A percentile compares a stretch with the other conserved stretches of the same genome.
phyloP scores from a whole-genome alignment of 1,140 invertebrate species.

The Nymphalis io region DNA sequence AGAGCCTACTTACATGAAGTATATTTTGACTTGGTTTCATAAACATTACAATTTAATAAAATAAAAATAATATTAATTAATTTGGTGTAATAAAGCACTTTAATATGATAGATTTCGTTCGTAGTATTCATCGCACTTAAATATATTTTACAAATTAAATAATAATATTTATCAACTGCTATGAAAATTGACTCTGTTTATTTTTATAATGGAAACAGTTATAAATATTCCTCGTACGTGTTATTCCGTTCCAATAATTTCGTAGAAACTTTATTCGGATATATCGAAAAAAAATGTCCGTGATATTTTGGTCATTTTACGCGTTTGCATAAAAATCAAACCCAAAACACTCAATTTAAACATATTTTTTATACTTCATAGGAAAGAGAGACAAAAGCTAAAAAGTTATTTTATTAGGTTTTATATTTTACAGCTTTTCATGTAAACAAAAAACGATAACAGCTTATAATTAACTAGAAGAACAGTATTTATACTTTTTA shows the following conservation, averaged over 20 bases:
- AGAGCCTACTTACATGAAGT: no score
- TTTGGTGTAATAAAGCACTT: no score
- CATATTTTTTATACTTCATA: not conserved
- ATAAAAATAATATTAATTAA: no score
- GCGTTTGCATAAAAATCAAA: not conserved
- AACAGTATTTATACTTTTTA: no score
- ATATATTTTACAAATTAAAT: not conserved
- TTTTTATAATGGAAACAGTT: constrained; percentile 25
- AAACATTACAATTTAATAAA: no score
- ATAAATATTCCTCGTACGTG: constrained; percentile 25
- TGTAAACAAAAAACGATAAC: no score
- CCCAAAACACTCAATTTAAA: not conserved
- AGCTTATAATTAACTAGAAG: no score
- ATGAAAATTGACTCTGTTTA: constrained; percentile 12
- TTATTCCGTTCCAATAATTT: constrained; percentile 32
- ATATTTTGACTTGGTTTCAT: no score
- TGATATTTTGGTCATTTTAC: constrained; percentile 14
- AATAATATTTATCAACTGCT: constrained; percentile 12
- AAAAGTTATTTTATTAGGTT: not conserved
- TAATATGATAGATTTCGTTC: no score
- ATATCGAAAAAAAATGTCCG: constrained; percentile 15
- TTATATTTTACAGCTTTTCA: not conserved
- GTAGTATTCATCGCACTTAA: no score
- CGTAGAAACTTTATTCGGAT: constrained; percentile 19
- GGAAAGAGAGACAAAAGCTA: not conserved